phyloP scores from a whole-genome alignment of 2,113 vertebrate species.

The Heterochromis multidens region DNA sequence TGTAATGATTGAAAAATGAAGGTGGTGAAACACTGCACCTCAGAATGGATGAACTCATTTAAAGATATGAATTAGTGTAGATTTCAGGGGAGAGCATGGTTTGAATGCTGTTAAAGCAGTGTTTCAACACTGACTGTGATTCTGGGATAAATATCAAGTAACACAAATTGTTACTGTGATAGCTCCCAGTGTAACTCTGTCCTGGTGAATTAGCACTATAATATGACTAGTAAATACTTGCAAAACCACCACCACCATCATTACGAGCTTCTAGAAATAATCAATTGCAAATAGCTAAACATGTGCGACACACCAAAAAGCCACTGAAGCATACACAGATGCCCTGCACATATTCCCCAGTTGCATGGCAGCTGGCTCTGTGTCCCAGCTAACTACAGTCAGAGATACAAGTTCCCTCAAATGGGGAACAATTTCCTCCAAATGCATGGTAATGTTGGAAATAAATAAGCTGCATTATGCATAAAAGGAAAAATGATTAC shows the following conservation, averaged over 20 bases:
- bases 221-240: neutral
- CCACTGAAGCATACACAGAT: neutral
- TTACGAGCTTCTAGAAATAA: conserved; percentile 8
- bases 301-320: neutral
- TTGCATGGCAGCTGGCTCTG: conserved; percentile 29
- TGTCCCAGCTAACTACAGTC: conserved; percentile 32
- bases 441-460: conserved; percentile 57
- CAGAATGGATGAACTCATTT: neutral
- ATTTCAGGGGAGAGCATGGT: neutral
- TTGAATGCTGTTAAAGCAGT: neutral
- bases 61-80: neutral
- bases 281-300: neutral
- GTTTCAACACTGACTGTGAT: neutral
- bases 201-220: conserved; percentile 4
- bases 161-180: neutral
- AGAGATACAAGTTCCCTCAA: conserved; percentile 43
- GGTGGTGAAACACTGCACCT: neutral
- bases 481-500: conserved; percentile 72
- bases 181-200: neutral
- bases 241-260: neutral
- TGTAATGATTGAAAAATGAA: neutral
- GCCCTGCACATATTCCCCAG: neutral
- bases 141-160: neutral
- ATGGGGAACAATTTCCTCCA: conserved; percentile 51
- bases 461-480: conserved; percentile 74